phyloP scores from a whole-genome alignment of 2,888 invertebrate genomes.

The Teinopalpus imperialis region DNA sequence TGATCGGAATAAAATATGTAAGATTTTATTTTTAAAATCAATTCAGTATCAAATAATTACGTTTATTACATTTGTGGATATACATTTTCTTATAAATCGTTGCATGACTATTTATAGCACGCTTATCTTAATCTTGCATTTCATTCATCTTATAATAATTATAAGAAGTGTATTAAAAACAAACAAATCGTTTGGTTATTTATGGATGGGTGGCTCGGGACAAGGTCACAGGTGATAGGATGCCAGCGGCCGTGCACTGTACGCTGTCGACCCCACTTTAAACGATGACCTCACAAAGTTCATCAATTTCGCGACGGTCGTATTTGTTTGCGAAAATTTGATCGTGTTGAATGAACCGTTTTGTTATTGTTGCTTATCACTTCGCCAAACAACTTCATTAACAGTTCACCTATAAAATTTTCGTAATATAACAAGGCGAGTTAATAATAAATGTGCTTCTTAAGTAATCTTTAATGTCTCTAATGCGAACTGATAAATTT shows the following conservation, averaged over 20 bases:
- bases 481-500: not conserved
- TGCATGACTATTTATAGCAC: not conserved
- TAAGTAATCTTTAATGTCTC: constrained; percentile 4
- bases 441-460: no score
- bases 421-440: no score
- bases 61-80: no score
- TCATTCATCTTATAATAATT: constrained; percentile 12
- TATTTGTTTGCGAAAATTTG: constrained; percentile 36
- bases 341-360: constrained; percentile 31
- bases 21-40: no score
- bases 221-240: constrained; percentile 41
- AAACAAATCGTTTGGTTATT: constrained; percentile 5
- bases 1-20: no score
- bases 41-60: no score
- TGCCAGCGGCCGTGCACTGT: constrained; percentile 44
- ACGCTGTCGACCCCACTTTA: constrained; percentile 66
- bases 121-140: constrained; percentile 2
- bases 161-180: constrained; percentile 5
- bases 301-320: constrained; percentile 40
- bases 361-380: constrained; percentile 4
- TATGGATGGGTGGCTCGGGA: constrained; percentile 20
- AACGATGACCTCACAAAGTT: constrained; percentile 58
- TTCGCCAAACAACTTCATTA: constrained; percentile 6
- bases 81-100: no score
- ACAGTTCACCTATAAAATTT: not conserved